Conservation (phyloP, 1,140 invertebrate genomes). For the Pogonus chalceus region DNA sequence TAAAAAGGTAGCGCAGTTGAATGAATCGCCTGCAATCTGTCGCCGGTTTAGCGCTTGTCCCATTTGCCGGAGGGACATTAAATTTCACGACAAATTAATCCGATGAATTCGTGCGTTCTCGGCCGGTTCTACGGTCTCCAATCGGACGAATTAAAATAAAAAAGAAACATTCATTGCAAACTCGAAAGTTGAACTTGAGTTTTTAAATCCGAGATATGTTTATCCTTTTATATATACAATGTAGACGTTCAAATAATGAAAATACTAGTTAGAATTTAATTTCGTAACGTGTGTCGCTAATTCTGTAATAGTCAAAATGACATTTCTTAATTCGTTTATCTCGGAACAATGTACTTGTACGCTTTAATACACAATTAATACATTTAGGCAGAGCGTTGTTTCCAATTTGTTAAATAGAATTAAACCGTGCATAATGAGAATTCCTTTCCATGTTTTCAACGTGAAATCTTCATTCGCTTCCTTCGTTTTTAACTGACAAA, state of each 20-base stretch:
- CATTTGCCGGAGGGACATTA: not conserved
- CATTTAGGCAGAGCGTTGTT: not conserved
- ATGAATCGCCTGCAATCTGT: not conserved
- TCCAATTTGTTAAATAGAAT: not conserved
- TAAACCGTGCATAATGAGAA: not conserved
- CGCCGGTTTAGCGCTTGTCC: not conserved
- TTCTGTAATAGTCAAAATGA: not conserved
- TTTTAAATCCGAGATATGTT: not conserved
- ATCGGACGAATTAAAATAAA: not conserved
- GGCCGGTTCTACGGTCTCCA: not conserved
- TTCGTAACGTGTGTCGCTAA: not conserved
- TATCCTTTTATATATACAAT: not conserved
- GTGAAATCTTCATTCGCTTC: not conserved
- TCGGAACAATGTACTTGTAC: too few relatives aligned
- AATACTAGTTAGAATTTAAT: not conserved
- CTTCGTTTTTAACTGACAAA: not conserved
- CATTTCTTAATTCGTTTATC: too few relatives aligned
- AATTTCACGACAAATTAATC: not conserved
- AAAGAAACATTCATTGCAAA: not conserved
- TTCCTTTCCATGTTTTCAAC: not conserved
- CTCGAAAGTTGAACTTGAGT: not conserved
- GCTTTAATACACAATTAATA: too few relatives aligned
- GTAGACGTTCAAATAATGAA: not conserved
- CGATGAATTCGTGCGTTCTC: not conserved
- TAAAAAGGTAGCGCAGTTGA: not conserved